Percentiles rank a stretch among this genome's conserved stretches.
Conservation (phyloP, 1,140 invertebrate genomes). For the Aphaenogaster floridana region DNA sequence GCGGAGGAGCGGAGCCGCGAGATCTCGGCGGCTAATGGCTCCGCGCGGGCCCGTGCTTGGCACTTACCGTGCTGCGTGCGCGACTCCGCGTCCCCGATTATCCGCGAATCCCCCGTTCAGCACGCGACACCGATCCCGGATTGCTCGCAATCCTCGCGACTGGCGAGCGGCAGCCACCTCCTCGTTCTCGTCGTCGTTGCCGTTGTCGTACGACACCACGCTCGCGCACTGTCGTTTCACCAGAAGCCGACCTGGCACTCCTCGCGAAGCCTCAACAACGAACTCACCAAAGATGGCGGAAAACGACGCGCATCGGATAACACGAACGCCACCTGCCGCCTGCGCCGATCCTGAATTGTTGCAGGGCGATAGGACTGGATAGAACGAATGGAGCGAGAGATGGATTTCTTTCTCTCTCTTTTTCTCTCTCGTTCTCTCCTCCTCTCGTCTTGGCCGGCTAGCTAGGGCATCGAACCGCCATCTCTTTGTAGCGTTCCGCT, state of each 20-base stretch:
- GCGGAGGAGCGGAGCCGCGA: not conserved
- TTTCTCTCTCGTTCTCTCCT: not conserved
- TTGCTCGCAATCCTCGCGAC: constrained; percentile 4
- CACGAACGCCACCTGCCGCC: constrained; percentile 68
- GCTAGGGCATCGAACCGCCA: constrained; percentile 12
- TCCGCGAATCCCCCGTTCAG: not conserved
- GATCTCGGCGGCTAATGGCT: constrained; percentile 32
- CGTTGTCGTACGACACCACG: not conserved
- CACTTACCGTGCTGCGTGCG: constrained; percentile 67
- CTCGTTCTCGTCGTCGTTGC: not conserved
- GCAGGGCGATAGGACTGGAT: constrained; percentile 4
- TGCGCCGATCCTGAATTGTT: constrained; percentile 27
- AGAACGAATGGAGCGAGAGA: constrained; percentile 46
- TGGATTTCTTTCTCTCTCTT: constrained; percentile 22
- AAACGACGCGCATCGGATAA: constrained; percentile 71
- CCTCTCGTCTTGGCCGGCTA: not conserved
- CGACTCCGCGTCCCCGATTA: constrained; percentile 51
- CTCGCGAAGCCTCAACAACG: constrained; percentile 56
- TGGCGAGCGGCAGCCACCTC: not conserved
- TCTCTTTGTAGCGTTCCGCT: constrained; percentile 9
- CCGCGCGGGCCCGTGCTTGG: not conserved
- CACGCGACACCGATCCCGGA: constrained; percentile 14
- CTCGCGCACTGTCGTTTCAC: not conserved
- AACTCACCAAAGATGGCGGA: constrained; percentile 77
- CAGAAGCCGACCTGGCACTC: not conserved